A percentile compares a stretch with the other conserved stretches of the same genome.
Evolutionary conservation across 53 echinoderm and acorn worm species (phyloP).

Genomic region (Echinometra lucunter): DNA sequence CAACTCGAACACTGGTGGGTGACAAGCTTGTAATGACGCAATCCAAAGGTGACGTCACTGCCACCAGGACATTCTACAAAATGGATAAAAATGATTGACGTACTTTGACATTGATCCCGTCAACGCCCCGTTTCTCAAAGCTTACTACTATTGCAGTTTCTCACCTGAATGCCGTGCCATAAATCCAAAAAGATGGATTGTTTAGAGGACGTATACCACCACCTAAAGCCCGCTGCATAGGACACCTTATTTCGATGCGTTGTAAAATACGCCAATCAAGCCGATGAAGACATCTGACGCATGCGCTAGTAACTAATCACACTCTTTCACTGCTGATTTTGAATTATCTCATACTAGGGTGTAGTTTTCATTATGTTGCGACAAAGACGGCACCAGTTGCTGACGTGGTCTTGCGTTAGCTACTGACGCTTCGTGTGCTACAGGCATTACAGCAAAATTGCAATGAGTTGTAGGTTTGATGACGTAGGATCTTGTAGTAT

Average conservation of each 20-base stretch:
- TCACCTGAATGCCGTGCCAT: neutral
- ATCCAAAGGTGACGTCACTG: slow-evolving; percentile 61
- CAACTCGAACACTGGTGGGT: slow-evolving; percentile 50
- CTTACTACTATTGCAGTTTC: neutral
- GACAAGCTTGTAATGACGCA: slow-evolving; percentile 67
- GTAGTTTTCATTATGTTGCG: too few relatives aligned
- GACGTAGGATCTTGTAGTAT: neutral
- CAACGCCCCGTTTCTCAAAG: neutral
- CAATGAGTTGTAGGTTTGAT: neutral
- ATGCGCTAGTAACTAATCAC: too few relatives aligned
- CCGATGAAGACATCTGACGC: too few relatives aligned
- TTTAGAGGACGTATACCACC: neutral
- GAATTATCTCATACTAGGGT: too few relatives aligned
- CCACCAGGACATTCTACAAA: slow-evolving; percentile 63
- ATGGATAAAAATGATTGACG: slow-evolving; percentile 61
- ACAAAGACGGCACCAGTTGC: too few relatives aligned
- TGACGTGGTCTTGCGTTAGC: too few relatives aligned
- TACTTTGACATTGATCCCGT: neutral
- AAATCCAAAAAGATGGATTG: neutral
- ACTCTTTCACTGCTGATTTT: too few relatives aligned
- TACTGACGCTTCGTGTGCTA: too few relatives aligned
- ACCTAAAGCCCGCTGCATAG: too few relatives aligned
- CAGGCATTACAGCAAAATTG: neutral
- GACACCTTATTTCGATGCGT: too few relatives aligned
- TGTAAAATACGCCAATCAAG: too few relatives aligned